phyloP scores from a whole-genome alignment of 2,113 vertebrate species.

The Progne subis region DNA sequence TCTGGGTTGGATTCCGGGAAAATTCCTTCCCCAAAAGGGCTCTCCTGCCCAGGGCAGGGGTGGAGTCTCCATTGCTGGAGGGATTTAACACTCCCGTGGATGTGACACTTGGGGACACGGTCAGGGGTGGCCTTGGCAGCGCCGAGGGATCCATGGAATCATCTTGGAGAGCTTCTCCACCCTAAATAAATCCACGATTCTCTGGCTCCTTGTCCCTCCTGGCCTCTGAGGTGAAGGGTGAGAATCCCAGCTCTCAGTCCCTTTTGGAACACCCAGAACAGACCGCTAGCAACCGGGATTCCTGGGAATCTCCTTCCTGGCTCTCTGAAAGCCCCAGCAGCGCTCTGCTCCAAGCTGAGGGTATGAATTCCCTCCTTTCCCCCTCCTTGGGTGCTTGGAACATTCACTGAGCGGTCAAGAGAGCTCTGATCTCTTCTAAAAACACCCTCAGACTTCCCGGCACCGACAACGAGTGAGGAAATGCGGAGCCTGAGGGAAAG shows the following conservation, averaged over 20 bases:
- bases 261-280: not conserved
- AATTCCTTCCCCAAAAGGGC: fast-evolving
- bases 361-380: not conserved
- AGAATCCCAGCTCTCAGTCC: not conserved
- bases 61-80: not conserved
- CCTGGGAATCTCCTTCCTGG: not conserved
- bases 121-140: not conserved
- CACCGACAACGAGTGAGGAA: not conserved
- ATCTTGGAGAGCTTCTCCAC: not conserved
- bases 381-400: not conserved
- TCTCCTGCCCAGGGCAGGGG: not conserved
- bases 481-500: not conserved
- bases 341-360: not conserved
- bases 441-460: not conserved
- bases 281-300: not conserved
- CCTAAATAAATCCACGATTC: not conserved
- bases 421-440: not conserved
- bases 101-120: not conserved
- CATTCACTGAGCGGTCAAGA: not conserved
- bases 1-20: not conserved
- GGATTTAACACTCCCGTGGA: fast-evolving
- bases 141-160: not conserved
- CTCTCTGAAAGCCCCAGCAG: not conserved
- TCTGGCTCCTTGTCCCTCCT: not conserved
- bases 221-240: not conserved